Base-by-base conservation (phyloP, 2,113 vertebrate species). In the Lipophrys pholis region DNA sequence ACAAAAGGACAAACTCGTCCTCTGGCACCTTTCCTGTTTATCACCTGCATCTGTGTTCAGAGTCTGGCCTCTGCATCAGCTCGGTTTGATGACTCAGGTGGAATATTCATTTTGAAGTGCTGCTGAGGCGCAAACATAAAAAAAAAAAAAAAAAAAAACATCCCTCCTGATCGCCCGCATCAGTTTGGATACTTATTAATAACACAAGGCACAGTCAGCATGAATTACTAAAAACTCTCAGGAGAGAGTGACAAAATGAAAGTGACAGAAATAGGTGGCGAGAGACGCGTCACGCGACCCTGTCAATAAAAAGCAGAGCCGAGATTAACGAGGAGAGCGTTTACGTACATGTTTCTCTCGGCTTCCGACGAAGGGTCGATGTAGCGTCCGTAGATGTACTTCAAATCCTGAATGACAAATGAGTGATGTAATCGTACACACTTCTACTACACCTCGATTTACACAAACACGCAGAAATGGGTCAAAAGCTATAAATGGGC, bases 361-460 rank as follows among this genome's bases (percentile, higher is more conserved):
- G 92, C 91, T 82, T 97, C 96, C 58, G 96, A 97, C 0, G 93
- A 93, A 67, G 94, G 95, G 86, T 99, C 90, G 69, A 99, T 93
- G 0, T 97, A 99, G 93, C 96, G 94, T 76, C 97, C 96, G 71
- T 99, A 99, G 89, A 99, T 98, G 91, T 95, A 98, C 81, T 97
- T 98, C 84, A 99, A 94, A 52, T 99, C 97, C 98, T 99, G 92
- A 15, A 87, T 73, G 21, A 78, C 10, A 85, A 43, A 63, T 11
- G 7, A 60, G 0, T 11, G 56, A 57, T 0, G 53, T 40, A 10
- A 9, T 6, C 6, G 3, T 12, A 0, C 21, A 54, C 17, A 30
- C 21, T 30, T 30, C 21, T 30, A 30, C 21, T 2, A 30, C 21
- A 30, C 21, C 21, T 30, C 2, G 21, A 30, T 30, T 30, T 4